Evolutionary conservation across 92 coral and sea anemone species (phyloP).

Genomic region (Blastomussa wellsi): DNA sequence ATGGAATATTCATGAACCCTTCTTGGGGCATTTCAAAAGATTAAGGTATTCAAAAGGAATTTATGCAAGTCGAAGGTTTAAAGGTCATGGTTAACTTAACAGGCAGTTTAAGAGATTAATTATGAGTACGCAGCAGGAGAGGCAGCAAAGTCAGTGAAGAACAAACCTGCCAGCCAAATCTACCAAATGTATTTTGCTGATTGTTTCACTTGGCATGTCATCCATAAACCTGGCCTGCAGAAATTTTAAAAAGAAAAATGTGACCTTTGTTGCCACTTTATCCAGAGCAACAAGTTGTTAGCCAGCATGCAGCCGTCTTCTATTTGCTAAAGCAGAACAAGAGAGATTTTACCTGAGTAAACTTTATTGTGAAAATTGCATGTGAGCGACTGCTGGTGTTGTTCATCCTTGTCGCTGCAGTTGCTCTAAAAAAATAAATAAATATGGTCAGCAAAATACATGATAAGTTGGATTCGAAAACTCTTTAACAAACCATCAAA

Average conservation of each 20-base stretch:
- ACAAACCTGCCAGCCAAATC: slow-evolving; percentile 98
- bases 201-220: slow-evolving; percentile 95
- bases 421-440: slow-evolving; percentile 62
- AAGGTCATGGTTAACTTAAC: too few relatives aligned
- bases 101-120: too few relatives aligned
- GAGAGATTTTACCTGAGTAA: slow-evolving; percentile 87
- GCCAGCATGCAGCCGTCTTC: too few relatives aligned
- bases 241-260: neutral
- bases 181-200: slow-evolving; percentile 92
- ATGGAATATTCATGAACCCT: too few relatives aligned
- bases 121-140: neutral
- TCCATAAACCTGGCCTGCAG: slow-evolving; percentile 86
- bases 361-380: slow-evolving; percentile 93
- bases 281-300: too few relatives aligned
- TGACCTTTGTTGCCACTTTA: too few relatives aligned
- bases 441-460: neutral
- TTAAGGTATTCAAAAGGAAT: too few relatives aligned
- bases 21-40: too few relatives aligned
- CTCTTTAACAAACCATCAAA: neutral
- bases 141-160: neutral
- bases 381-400: slow-evolving; percentile 94
- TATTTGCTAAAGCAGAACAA: too few relatives aligned
- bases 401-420: slow-evolving; percentile 96
- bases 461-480: neutral
- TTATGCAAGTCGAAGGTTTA: too few relatives aligned